phyloP scores from a whole-genome alignment of 2,113 vertebrate genomes.

The Coregonus clupeaformis region DNA sequence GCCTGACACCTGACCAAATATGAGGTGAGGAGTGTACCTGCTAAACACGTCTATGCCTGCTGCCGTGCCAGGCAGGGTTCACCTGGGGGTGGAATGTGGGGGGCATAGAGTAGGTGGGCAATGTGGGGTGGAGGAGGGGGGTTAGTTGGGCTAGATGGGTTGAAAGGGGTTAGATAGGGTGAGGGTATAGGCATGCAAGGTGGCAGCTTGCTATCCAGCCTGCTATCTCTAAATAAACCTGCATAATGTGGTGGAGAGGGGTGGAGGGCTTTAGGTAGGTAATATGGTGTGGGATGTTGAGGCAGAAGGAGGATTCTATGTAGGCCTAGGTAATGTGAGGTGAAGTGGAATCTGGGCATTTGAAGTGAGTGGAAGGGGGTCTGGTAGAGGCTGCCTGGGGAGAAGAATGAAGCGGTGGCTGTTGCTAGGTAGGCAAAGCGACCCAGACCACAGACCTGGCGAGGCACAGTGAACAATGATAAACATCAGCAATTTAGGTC shows the following conservation, averaged over 20 bases:
- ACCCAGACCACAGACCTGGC: neutral
- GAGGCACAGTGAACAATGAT: neutral
- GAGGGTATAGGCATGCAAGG: too few relatives aligned
- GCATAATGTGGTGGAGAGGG: too few relatives aligned
- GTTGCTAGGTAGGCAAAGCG: neutral
- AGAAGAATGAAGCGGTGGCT: neutral
- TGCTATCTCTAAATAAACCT: too few relatives aligned
- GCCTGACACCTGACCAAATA: slow-evolving; percentile 20
- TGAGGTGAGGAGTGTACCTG: neutral
- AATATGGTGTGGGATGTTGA: too few relatives aligned
- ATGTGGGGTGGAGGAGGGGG: neutral
- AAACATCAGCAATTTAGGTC: slow-evolving; percentile 24
- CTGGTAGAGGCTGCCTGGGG: neutral
- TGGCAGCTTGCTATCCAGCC: too few relatives aligned
- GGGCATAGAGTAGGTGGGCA: neutral
- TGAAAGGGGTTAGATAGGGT: neutral
- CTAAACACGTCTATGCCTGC: neutral
- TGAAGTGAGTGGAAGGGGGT: neutral
- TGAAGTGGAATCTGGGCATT: neutral
- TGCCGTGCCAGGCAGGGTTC: neutral
- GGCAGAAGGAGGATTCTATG: too few relatives aligned
- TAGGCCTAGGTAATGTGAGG: neutral
- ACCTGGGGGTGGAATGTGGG: neutral
- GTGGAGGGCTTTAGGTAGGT: too few relatives aligned
- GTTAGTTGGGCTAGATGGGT: neutral